phyloP scores from a whole-genome alignment of 2,797 vertebrate species.

The Leucoraja ocellata region DNA sequence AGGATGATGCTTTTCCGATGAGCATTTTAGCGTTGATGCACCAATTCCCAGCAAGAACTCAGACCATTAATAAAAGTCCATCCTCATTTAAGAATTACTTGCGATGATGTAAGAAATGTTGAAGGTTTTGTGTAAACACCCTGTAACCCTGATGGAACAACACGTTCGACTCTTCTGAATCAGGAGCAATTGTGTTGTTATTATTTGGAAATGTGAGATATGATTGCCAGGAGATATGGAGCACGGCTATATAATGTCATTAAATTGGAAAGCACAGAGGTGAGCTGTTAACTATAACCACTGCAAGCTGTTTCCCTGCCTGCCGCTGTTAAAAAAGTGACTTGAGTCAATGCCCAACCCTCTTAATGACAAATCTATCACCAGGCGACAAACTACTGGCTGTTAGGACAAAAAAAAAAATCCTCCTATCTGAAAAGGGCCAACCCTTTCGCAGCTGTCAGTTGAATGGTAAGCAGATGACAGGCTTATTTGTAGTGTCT shows the following conservation, averaged over 20 bases:
- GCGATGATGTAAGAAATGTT: not conserved
- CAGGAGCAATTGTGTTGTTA: not conserved
- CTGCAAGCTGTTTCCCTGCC: not conserved
- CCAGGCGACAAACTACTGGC: conserved; percentile 33
- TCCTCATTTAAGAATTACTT: not conserved
- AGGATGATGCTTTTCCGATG: not conserved
- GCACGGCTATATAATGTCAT: not conserved
- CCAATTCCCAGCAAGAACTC: not conserved
- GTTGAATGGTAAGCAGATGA: conserved; percentile 32
- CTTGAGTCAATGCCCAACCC: conserved; percentile 31
- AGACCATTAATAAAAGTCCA: not conserved
- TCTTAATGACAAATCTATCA: conserved; percentile 25
- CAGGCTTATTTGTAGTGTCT: conserved; percentile 25
- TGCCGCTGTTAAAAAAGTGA: not conserved
- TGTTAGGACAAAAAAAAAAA: conserved; percentile 31
- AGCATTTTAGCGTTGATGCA: not conserved
- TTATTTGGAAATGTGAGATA: not conserved
- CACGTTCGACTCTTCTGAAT: not conserved
- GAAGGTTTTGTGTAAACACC: not conserved
- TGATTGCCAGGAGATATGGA: not conserved
- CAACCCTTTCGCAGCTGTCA: conserved; percentile 31
- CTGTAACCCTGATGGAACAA: not conserved
- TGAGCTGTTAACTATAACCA: conserved; percentile 16
- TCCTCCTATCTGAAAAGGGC: conserved; percentile 36
- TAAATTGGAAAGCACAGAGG: not conserved